Evolutionary conservation across 2,113 vertebrate species (phyloP), one percentile per base, ranked within the genome.

Genomic region (Neolamprologus devosi): DNA sequence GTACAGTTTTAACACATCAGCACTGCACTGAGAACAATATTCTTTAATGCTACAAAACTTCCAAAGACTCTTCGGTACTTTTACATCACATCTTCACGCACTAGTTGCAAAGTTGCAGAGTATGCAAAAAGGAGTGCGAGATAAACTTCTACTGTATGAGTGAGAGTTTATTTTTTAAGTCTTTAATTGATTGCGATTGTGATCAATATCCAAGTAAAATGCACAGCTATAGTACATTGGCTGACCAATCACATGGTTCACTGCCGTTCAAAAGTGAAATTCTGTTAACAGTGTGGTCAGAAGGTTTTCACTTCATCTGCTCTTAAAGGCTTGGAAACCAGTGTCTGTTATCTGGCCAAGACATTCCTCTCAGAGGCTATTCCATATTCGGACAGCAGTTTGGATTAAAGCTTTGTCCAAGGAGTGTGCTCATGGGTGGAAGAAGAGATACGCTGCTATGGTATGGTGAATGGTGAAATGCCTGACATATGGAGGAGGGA

Each of bases 231-330:
- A 81, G 40, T 28, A 4, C 73, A 45, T 17, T 26, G 65, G 84
- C 83, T 92, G 94, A 91, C 90, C 93, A 94, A 93, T 93, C 90
- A 92, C 85, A 93, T 90, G 93, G 87, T 93, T 93, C 88, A 91
- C 90, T 91, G 87, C 55, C 12, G 81, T 81, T 91, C 54, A 45
- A 92, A 81, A 92, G 84, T 87, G 23, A 85, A 83, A 88, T 86
- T 88, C 85, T 91, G 92, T 91, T 86, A 87, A 85, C 83, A 37
- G 84, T 83, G 88, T 88, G 94, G 93, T 94, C 90, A 87, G 91
- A 92, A 90, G 80, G 79, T 85, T 89, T 91, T 70, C 55, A 3
- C 75, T 88, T 92, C 82, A 89, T 57, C 79, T 45, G 9, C 37
- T 30, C 81, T 40, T 35, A 70, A 85, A 89, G 79, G 88, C 73